phyloP scores from a whole-genome alignment of 2,113 vertebrate species.

The Motacilla tschutschensis region DNA sequence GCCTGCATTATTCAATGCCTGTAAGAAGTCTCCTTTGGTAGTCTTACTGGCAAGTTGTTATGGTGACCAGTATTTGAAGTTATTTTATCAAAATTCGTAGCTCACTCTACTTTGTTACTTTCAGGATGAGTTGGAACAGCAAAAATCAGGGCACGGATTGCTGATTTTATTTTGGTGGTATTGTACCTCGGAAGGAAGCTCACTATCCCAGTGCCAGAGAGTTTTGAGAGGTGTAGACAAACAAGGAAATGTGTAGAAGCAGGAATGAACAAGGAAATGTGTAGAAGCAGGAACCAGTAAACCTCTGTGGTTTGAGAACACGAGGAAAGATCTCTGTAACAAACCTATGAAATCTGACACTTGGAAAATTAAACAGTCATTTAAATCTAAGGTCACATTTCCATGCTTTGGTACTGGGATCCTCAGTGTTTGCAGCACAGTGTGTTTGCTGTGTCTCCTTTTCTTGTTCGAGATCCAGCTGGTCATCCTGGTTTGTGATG shows the following conservation, averaged over 20 bases:
- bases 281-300: background rate
- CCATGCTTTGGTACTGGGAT: background rate
- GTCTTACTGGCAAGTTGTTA: background rate
- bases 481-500: background rate
- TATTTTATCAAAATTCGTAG: background rate
- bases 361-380: background rate
- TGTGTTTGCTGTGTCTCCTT: background rate
- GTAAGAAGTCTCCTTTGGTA: background rate
- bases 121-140: background rate
- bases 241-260: background rate
- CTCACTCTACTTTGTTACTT: background rate
- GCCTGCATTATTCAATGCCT: background rate
- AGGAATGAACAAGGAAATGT: background rate
- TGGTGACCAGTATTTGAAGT: background rate
- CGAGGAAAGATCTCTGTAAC: background rate
- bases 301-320: background rate
- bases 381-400: background rate
- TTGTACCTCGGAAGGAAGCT: background rate
- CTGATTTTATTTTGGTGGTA: background rate
- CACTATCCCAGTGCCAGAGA: accelerated
- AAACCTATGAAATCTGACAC: background rate
- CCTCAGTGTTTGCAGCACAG: accelerated
- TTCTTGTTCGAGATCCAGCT: background rate
- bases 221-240: background rate
- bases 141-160: background rate